Conservation (phyloP, 2,797 vertebrate genomes). For the Cirrhinus molitorella region DNA sequence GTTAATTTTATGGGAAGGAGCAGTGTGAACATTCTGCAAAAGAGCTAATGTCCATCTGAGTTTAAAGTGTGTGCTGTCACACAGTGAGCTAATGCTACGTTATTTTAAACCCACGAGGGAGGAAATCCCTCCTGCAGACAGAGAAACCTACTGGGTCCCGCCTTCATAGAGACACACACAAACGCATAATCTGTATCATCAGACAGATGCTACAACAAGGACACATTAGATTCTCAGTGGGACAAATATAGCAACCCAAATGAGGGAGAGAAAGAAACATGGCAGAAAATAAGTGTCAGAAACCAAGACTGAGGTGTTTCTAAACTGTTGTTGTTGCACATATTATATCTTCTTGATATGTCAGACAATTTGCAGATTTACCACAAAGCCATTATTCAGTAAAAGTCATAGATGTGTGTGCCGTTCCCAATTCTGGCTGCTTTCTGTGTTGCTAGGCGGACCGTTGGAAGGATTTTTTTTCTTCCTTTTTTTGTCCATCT, state of each 20-base stretch:
- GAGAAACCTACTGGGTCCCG: constrained; percentile 11
- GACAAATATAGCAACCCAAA: constrained; percentile 9
- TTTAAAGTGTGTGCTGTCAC: constrained; percentile 40
- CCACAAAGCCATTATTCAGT: constrained; percentile 32
- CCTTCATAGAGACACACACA: constrained; percentile 20
- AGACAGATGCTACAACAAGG: constrained; percentile 20
- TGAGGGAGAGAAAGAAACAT: neutral
- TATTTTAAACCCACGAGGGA: constrained; percentile 34
- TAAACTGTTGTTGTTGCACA: neutral
- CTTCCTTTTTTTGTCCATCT: neutral
- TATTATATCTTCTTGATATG: constrained; percentile 7
- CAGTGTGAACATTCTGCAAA: neutral
- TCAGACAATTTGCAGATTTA: constrained; percentile 33
- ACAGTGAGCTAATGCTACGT: constrained; percentile 25
- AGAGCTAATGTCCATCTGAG: constrained; percentile 8
- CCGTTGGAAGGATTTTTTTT: neutral
- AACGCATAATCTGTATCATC: constrained; percentile 16
- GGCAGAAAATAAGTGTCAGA: neutral
- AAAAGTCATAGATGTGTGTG: constrained; percentile 20
- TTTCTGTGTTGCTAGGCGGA: constrained; percentile 14
- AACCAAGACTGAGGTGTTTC: neutral
- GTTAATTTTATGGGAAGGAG: neutral
- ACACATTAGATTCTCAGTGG: neutral
- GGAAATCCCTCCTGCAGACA: constrained; percentile 22
- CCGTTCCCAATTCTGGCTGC: constrained; percentile 9